Evolutionary conservation across 2,797 vertebrate species (phyloP), one percentile per base, ranked within the genome.

Genomic region (Loriculus beryllinus): DNA sequence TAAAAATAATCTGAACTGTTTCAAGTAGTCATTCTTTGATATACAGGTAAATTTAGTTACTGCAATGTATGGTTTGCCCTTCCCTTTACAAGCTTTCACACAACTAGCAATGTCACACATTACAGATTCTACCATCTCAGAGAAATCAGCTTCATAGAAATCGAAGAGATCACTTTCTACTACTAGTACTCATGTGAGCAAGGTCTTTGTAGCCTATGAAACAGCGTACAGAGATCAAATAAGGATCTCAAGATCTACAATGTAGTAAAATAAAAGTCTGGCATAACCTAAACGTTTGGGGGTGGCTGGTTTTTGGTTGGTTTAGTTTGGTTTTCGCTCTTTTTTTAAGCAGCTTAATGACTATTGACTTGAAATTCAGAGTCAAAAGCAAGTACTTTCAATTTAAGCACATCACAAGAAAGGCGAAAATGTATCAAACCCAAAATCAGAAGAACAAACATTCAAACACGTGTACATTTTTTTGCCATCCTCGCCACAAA

Each of bases 391-490:
- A 93, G 47, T 42, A 26, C 11, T 68, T 76, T 9, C 5, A 60
- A 82, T 43, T 31, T 33, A 74, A 75, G 37, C 54, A 19, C 9
- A 37, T 45, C 20, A 42, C 25, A 49, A 68, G 21, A 76, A 26
- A 5, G 2, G 2, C n/a, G 37, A 69, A 54, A 86, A 7, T 0
- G 2, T 8, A 90, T 39, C 37, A 72, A 51, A 1, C 14, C 7
- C 6, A 3, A 64, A 63, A 43, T 35, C 22, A 69, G 37, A 81
- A 62, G 26, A 75, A 43, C 2, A 63, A 79, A 37, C 16, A 35
- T 10, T 10, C 22, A 3, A 31, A 75, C 10, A 10, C 3, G 2
- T 0, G 0, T 21, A 1, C 23, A 11, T 75, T 70, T 75, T 43
- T 43, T 56, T 16, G 40, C 40, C 26, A 45, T 28, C 19, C n/a